These are phyloP conservation scores for Xiphophorus couchianus DNA, from an alignment of 2,113 vertebrate genomes.

Conservation along the genomic window DNA sequence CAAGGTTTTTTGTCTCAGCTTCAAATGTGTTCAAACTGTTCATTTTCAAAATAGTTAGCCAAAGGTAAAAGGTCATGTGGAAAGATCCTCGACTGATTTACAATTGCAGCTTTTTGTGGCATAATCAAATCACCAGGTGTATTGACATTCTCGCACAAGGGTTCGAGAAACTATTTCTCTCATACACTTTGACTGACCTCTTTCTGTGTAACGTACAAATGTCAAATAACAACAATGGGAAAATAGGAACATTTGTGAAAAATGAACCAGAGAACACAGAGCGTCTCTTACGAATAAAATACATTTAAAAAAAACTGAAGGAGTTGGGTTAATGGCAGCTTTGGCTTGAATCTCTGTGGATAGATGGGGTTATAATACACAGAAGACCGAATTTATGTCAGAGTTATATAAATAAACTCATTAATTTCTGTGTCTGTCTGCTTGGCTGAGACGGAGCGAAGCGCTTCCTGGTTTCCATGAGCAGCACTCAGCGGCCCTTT, in stretches of 20 bases:
- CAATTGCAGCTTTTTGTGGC: not conserved
- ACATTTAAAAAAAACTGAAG: not conserved
- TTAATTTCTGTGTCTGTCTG: not conserved
- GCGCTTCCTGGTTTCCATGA: constrained; percentile 12
- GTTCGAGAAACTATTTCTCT: not conserved
- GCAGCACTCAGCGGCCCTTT: constrained; percentile 29
- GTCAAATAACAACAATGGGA: not conserved
- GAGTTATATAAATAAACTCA: not conserved
- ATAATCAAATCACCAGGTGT: not conserved
- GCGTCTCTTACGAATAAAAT: not conserved
- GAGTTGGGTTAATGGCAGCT: not conserved
- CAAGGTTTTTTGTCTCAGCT: no score
- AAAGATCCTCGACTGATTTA: not conserved
- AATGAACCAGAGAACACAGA: not conserved
- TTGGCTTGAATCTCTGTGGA: not conserved
- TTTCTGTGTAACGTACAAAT: not conserved
- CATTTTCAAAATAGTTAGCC: not conserved
- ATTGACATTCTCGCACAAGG: not conserved
- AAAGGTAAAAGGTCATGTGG: not conserved
- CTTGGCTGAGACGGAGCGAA: not conserved
- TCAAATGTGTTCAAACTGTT: no score
- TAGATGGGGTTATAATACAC: not conserved
- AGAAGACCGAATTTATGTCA: not conserved
- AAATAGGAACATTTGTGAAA: not conserved
- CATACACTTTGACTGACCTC: not conserved